Evolutionary conservation across 1,140 invertebrate genomes (phyloP).

Genomic region (Lucilia cuprina): DNA sequence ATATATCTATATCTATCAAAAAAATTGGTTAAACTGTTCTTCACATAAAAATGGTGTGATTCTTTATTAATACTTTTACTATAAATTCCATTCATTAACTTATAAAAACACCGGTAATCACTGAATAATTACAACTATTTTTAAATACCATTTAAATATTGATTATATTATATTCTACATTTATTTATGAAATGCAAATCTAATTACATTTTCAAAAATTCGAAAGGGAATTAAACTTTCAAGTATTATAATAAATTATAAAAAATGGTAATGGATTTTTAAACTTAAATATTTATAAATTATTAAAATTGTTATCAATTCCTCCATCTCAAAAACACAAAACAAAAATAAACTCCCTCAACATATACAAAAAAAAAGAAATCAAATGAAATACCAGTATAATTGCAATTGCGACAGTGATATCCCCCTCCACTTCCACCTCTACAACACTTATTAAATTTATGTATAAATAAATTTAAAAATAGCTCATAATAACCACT

Average conservation of each 20-base stretch:
- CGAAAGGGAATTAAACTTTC: background rate
- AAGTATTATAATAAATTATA: too few relatives aligned
- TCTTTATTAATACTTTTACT: background rate
- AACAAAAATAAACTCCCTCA: too few relatives aligned
- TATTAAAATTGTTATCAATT: too few relatives aligned
- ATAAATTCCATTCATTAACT: background rate
- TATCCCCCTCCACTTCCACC: too few relatives aligned
- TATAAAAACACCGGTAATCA: background rate
- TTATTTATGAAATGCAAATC: background rate
- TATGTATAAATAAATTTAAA: background rate
- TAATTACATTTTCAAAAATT: background rate
- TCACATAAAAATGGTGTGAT: background rate
- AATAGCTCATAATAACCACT: background rate
- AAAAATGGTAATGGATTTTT: too few relatives aligned
- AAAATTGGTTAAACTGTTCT: too few relatives aligned
- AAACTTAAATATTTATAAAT: too few relatives aligned
- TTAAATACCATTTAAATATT: background rate
- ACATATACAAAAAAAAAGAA: too few relatives aligned
- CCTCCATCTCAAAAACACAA: background rate
- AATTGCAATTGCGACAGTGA: background rate
- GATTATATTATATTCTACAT: background rate
- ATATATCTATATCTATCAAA: too few relatives aligned
- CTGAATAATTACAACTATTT: background rate
- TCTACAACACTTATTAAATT: background rate
- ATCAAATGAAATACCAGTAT: background rate